A percentile compares a stretch with the other conserved stretches of the same genome.
These are phyloP conservation scores for Burhinus oedicnemus DNA, from an alignment of 2,113 vertebrate species.

Conservation along the genomic window DNA sequence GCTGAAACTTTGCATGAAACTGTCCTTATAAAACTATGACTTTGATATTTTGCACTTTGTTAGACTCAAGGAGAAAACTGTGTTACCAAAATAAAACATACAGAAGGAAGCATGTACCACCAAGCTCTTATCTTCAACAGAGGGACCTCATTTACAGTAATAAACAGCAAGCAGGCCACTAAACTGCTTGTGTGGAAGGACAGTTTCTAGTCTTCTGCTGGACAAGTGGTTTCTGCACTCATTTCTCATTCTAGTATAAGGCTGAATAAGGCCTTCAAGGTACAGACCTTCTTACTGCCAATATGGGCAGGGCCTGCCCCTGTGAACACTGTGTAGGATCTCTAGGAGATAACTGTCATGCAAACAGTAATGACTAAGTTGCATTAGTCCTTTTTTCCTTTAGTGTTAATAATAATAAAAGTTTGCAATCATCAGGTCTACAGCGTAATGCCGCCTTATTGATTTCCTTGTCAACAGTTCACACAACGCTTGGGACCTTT, in stretches of 20 bases:
- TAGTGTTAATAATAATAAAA: neutral
- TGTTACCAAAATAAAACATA: neutral
- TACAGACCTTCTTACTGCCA: neutral
- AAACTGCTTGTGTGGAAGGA: neutral
- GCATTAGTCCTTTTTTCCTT: neutral
- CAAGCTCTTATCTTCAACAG: neutral
- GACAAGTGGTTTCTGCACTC: neutral
- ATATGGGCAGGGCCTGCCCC: neutral
- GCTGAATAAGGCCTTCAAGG: neutral
- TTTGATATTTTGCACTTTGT: neutral
- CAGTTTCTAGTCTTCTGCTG: neutral
- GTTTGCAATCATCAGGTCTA: neutral
- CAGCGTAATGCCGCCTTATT: neutral
- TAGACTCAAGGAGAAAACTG: neutral
- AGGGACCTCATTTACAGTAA: neutral
- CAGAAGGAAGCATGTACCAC: neutral
- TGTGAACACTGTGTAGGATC: neutral
- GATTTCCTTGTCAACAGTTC: neutral
- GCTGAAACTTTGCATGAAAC: neutral
- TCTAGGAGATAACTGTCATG: neutral
- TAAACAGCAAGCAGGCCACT: neutral
- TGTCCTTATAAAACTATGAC: neutral
- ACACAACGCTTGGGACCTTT: accelerated
- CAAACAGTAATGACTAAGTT: neutral
- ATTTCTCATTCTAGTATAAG: neutral